Conservation (phyloP, 2,888 invertebrate species). For the Cartodere bifasciata region DNA sequence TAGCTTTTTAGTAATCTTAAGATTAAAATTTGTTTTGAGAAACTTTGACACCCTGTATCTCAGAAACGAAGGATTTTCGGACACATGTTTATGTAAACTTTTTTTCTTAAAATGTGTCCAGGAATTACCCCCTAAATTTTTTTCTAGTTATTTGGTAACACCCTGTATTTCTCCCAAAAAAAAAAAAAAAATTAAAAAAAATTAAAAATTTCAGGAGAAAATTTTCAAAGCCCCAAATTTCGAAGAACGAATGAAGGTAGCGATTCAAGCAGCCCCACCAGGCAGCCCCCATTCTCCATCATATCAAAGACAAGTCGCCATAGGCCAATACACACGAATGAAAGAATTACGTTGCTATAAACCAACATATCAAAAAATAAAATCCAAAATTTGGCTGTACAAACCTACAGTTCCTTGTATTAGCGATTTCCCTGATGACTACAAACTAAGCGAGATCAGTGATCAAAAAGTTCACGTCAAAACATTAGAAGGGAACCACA, state of each 20-base stretch:
- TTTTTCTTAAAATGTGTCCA: too few species aligned
- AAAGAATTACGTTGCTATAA: constrained; percentile 16
- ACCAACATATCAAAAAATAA: constrained; percentile 17
- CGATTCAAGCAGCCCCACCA: constrained; percentile 35
- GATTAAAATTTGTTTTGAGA: too few species aligned
- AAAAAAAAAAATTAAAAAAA: too few species aligned
- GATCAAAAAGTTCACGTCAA: constrained; percentile 44
- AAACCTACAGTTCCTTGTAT: constrained; percentile 17
- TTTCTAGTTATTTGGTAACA: constrained; percentile 14
- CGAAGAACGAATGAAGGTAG: constrained; percentile 42
- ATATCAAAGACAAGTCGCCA: constrained; percentile 33
- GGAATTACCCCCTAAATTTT: constrained; percentile 14
- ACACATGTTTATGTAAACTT: too few species aligned
- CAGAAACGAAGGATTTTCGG: too few species aligned
- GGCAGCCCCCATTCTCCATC: constrained; percentile 30
- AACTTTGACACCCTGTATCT: too few species aligned
- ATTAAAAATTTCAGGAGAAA: constrained; percentile 28
- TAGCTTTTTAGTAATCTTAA: too few species aligned
- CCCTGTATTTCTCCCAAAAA: too few species aligned
- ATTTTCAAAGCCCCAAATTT: constrained; percentile 42
- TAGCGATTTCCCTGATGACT: constrained; percentile 41
- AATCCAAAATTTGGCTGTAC: constrained; percentile 18
- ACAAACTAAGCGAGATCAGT: constrained; percentile 48
- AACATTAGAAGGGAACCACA: constrained; percentile 60
- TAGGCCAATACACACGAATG: constrained; percentile 23